Conservation (phyloP, 2,888 invertebrate genomes). For the Kuschelorhynchus macadamiae region DNA sequence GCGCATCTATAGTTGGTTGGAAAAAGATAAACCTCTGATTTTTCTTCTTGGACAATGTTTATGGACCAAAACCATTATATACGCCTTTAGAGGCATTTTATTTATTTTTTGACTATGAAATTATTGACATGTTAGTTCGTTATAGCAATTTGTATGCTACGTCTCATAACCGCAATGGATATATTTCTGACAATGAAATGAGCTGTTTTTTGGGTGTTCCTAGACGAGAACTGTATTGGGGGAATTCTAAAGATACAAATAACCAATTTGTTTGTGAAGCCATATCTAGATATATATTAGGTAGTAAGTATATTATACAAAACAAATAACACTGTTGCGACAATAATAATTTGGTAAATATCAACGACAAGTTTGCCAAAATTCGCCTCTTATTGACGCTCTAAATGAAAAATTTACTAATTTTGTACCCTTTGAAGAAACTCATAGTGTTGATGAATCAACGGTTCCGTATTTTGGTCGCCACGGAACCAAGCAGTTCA, state of each 20-base stretch:
- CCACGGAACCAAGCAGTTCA: constrained; percentile 56
- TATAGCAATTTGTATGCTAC: no score
- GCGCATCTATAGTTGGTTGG: no score
- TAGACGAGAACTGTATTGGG: no score
- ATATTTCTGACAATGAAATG: no score
- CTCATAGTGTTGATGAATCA: constrained; percentile 49
- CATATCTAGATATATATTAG: constrained; percentile 28
- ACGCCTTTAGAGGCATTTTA: no score
- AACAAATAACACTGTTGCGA: constrained; percentile 14
- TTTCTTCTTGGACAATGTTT: no score
- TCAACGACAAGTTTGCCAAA: constrained; percentile 21
- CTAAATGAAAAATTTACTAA: constrained; percentile 22
- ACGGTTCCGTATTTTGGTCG: constrained; percentile 50
- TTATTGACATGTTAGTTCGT: no score
- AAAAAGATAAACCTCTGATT: no score
- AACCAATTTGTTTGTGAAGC: neutral
- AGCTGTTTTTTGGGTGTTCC: no score
- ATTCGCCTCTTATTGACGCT: constrained; percentile 19
- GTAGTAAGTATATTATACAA: constrained; percentile 16
- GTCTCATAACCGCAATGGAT: no score
- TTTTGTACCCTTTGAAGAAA: constrained; percentile 35
- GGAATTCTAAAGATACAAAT: constrained; percentile 7
- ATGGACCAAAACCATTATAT: no score
- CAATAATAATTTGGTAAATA: constrained; percentile 1
- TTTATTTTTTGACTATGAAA: no score